phyloP scores from a whole-genome alignment of 2,888 invertebrate species.

The Leptinotarsa tumamoca region DNA sequence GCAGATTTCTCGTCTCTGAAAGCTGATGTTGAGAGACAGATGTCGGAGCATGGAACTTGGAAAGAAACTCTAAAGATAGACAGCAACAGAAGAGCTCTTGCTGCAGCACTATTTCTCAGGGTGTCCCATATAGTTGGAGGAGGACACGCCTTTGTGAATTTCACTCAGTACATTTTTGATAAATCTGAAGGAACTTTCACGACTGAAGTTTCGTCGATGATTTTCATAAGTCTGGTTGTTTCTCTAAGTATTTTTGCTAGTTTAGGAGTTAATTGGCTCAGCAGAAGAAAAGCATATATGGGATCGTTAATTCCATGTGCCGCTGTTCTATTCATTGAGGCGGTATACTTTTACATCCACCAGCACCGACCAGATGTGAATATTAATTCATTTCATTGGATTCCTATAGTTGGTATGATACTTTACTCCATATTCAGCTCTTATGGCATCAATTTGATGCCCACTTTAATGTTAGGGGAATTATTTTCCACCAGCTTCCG shows the following conservation, averaged over 20 bases:
- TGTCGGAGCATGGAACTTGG: conserved; percentile 59
- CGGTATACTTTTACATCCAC: conserved; percentile 55
- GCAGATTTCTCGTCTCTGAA: conserved; percentile 52
- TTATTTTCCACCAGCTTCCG: conserved; percentile 53
- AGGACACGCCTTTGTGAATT: conserved; percentile 52
- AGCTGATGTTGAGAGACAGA: conserved; percentile 56
- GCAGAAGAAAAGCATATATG: conserved; percentile 54
- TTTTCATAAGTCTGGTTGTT: conserved; percentile 49
- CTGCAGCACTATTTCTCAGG: conserved; percentile 56
- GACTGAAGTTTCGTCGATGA: conserved; percentile 56
- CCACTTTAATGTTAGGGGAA: conserved; percentile 57
- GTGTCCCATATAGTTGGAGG: conserved; percentile 59
- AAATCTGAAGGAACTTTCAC: conserved; percentile 58
- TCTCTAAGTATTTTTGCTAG: conserved; percentile 46
- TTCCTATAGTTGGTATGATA: conserved; percentile 56
- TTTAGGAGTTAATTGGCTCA: conserved; percentile 54
- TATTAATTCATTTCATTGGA: conserved; percentile 49
- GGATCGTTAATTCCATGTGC: conserved; percentile 52
- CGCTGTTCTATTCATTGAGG: conserved; percentile 49
- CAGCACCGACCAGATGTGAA: conserved; percentile 45
- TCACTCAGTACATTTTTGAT: conserved; percentile 59
- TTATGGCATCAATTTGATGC: conserved; percentile 54
- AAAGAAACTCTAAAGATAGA: conserved; percentile 55
- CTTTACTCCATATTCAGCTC: conserved; percentile 34
- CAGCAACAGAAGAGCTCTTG: conserved; percentile 56